Evolutionary conservation across 1,140 invertebrate species (phyloP).

Genomic region (Eumeta japonica): DNA sequence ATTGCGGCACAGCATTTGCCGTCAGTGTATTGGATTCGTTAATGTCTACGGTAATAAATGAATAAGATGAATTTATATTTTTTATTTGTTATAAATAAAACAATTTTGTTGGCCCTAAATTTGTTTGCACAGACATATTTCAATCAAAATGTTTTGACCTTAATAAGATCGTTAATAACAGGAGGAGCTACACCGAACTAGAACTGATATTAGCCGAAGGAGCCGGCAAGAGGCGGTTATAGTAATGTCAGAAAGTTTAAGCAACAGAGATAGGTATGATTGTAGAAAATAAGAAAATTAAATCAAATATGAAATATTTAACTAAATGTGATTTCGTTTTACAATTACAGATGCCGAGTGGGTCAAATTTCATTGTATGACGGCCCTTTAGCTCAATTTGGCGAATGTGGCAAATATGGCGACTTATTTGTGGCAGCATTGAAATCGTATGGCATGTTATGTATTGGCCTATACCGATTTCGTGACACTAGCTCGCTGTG

Average conservation of each 20-base stretch:
- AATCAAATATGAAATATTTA: no score
- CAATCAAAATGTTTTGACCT: slow-evolving; percentile 98
- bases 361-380: slow-evolving; percentile 97
- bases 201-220: slow-evolving; percentile 98
- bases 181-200: slow-evolving; percentile 97
- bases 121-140: slow-evolving; percentile 87
- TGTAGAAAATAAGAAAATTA: no score
- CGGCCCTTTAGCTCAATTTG: slow-evolving; percentile 93
- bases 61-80: no score
- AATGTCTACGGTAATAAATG: slow-evolving; percentile 99
- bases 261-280: slow-evolving; percentile 61
- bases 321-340: no score
- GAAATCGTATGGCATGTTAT: slow-evolving; percentile 96
- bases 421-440: slow-evolving; percentile 96
- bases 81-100: no score
- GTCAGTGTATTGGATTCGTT: slow-evolving; percentile 99
- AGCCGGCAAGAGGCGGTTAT: slow-evolving; percentile 92
- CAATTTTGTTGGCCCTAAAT: slow-evolving; percentile 33
- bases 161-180: slow-evolving; percentile 97
- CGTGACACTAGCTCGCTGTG: slow-evolving; percentile 90
- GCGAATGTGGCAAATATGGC: slow-evolving; percentile 91
- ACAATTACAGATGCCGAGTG: slow-evolving; percentile 87
- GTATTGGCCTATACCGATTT: slow-evolving; percentile 97
- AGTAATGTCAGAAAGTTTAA: slow-evolving; percentile 96
- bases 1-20: slow-evolving; percentile 99